Evolutionary conservation across 2,113 vertebrate genomes (phyloP).

Genomic region (Plectropomus leopardus): DNA sequence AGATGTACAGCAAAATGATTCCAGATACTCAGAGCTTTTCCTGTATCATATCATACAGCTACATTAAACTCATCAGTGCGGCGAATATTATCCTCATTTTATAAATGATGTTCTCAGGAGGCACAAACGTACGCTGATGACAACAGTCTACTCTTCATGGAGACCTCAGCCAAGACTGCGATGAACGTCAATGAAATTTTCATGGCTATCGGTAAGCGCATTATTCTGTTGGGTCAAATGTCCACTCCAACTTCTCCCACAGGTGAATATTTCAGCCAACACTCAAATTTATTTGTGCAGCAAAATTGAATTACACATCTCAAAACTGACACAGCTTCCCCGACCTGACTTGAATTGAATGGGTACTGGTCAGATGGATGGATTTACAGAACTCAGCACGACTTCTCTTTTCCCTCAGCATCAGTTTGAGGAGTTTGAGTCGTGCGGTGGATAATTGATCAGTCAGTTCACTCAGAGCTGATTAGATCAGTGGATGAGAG

Average conservation of each 20-base stretch:
- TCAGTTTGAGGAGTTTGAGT: too few species aligned
- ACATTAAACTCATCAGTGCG: too few species aligned
- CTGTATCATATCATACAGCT: neutral
- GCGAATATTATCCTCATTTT: neutral
- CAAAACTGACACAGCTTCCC: neutral
- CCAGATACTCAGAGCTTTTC: neutral
- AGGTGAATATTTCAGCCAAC: neutral
- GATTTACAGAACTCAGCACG: too few species aligned
- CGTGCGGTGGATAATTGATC: too few species aligned
- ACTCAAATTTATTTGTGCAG: neutral
- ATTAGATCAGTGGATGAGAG: too few species aligned
- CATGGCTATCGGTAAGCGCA: constrained; percentile 93
- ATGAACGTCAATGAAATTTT: constrained; percentile 99
- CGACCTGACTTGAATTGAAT: neutral
- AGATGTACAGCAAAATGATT: neutral
- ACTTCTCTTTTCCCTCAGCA: too few species aligned
- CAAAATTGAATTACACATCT: neutral
- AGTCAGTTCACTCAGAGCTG: too few species aligned
- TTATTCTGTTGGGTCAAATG: neutral
- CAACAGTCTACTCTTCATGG: constrained; percentile 98
- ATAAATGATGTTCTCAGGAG: constrained; percentile 83
- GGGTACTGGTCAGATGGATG: too few species aligned
- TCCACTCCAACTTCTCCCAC: neutral
- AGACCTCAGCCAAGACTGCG: constrained; percentile 97
- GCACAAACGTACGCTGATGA: constrained; percentile 95